Conservation (phyloP, 2,888 invertebrate genomes). For the Gymnosoma rotundatum region DNA sequence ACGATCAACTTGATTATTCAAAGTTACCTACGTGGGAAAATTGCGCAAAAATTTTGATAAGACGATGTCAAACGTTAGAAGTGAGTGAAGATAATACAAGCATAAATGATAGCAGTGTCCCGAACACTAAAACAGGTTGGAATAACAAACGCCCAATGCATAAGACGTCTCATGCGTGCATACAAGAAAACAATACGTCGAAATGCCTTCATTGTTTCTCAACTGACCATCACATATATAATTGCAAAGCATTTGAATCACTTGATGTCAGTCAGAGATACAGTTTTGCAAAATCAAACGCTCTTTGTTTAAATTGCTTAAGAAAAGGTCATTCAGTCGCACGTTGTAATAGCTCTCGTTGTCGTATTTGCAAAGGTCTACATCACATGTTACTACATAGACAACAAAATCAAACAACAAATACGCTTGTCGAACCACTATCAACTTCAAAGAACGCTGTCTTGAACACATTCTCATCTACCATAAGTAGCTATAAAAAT, state of each 20-base stretch:
- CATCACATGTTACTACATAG: not conserved
- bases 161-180: no score
- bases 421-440: not conserved
- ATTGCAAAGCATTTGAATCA: not conserved
- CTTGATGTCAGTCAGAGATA: constrained; percentile 10
- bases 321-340: constrained; percentile 2
- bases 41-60: constrained; percentile 12
- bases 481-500: no score
- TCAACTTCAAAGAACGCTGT: not conserved
- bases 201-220: not conserved
- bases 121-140: no score
- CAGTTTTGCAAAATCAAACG: constrained; percentile 15
- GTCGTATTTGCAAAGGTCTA: constrained; percentile 8
- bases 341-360: constrained; percentile 18
- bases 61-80: not conserved
- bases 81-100: no score
- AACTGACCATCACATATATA: not conserved
- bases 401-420: not conserved
- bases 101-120: no score
- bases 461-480: no score
- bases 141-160: no score
- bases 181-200: not conserved
- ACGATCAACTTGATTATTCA: constrained; percentile 29
- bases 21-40: constrained; percentile 15
- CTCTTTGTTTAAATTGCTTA: constrained; percentile 28